Percentiles rank a stretch among this genome's conserved stretches.
Evolutionary conservation across 1,140 invertebrate species (phyloP).

Genomic region (Rhopalosiphum maidis): DNA sequence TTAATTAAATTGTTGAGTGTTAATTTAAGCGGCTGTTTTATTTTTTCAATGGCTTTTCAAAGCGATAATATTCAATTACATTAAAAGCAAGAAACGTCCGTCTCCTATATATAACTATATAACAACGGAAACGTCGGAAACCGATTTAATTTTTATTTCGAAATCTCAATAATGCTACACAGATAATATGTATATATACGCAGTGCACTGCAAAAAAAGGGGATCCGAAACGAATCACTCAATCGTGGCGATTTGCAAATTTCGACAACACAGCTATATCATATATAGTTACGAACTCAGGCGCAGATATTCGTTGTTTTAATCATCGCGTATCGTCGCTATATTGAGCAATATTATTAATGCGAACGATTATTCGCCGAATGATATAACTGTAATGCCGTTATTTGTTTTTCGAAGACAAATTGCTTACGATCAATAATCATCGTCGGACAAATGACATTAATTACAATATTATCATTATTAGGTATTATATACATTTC

Average conservation of each 20-base stretch:
- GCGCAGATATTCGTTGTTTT: background rate
- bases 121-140: background rate
- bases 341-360: background rate
- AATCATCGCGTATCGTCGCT: background rate
- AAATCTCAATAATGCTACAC: background rate
- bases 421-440: background rate
- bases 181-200: background rate
- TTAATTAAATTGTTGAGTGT: background rate
- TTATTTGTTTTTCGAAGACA: background rate
- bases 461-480: background rate
- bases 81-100: background rate
- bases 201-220: background rate
- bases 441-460: background rate
- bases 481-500: background rate
- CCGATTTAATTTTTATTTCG: background rate
- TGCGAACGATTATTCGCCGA: background rate
- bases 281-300: background rate
- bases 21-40: background rate
- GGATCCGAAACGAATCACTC: background rate
- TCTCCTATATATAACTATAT: background rate
- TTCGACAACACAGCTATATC: background rate
- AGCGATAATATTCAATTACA: conserved; percentile 8
- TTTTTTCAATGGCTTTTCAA: background rate
- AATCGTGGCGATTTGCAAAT: background rate
- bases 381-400: background rate